Evolutionary conservation across 2,888 invertebrate species (phyloP), one percentile per base, ranked within the genome.

Genomic region (Autographa gamma): DNA sequence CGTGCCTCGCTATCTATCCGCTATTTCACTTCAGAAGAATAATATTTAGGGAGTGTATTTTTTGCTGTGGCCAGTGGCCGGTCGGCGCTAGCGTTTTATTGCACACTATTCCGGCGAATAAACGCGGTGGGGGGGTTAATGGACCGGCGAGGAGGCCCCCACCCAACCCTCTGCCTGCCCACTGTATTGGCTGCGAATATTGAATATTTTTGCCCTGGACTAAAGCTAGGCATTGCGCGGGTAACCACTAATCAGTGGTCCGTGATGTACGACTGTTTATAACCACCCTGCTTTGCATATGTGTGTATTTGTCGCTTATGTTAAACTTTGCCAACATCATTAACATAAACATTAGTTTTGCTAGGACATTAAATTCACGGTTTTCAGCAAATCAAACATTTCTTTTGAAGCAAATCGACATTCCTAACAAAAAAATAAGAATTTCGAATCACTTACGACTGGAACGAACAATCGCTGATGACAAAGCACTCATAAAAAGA

Each of bases 31-130:
- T 89, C 87, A 91, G 89, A 92, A 91, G 91, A 92, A 91, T 91
- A 91, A 92, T 92, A 93, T 93, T 90, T 75, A 78, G 81, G 72
- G 72, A 91, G 88, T 89, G 89, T 92, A 92, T 93, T 94, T 94
- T 93, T 93, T 93, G 89, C 90, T 89, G 91, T 88, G 92, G 91
- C 90, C 89, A 88, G 85, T 89, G 91, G 90, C 89, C 91, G 90
- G 90, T 88, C 88, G 89, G 87, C 87, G 89, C 88, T 91, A 91
- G 90, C 92, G 90, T 94, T 95, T 94, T 94, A 95, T 94, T 94
- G 93, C 95, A 89, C 93, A 93, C 95, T 94, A 95, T 94, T 92
- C 93, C 93, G 90, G 89, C 90, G 92, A 93, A 94, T 94, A 94
- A 94, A 93, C 93, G 92, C 88, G 90, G 77, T 72, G 73, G 77